Conservation (phyloP, 92 coral and sea anemone species). For the Palythoa heliodiscus region DNA sequence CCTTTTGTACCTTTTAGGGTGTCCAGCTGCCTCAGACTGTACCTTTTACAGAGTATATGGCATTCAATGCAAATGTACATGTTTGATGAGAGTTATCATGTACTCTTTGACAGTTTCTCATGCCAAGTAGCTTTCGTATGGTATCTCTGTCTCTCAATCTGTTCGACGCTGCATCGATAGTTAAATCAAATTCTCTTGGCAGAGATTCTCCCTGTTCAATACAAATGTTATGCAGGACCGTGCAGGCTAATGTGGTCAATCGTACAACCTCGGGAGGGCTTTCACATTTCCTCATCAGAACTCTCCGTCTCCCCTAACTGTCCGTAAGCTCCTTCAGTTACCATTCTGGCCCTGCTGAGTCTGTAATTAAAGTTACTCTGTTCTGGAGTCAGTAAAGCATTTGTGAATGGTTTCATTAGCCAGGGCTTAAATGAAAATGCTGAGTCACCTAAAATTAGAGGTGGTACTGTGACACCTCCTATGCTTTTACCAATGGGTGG, state of each 20-base stretch:
- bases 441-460: constrained; percentile 33
- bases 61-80: background rate
- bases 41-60: background rate
- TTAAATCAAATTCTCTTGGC: constrained; percentile 42
- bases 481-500: constrained; percentile 32
- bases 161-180: constrained; percentile 25
- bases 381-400: constrained; percentile 18
- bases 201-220: constrained; percentile 42
- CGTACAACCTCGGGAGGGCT: constrained; percentile 35
- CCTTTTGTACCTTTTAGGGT: background rate
- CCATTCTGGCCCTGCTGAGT: constrained; percentile 38
- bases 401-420: constrained; percentile 35
- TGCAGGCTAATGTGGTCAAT: constrained; percentile 33
- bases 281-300: constrained; percentile 42
- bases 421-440: constrained; percentile 32
- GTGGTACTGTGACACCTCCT: constrained; percentile 19
- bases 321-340: constrained; percentile 31
- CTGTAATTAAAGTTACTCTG: constrained; percentile 37
- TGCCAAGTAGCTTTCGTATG: constrained; percentile 40
- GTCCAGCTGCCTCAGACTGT: background rate
- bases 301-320: constrained; percentile 36
- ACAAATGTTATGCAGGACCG: constrained; percentile 40
- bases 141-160: constrained; percentile 38
- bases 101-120: constrained; percentile 51
- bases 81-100: constrained; percentile 48